These are phyloP conservation scores for Listronotus oregonensis DNA, from an alignment of 1,140 invertebrate species.

Conservation along the genomic window DNA sequence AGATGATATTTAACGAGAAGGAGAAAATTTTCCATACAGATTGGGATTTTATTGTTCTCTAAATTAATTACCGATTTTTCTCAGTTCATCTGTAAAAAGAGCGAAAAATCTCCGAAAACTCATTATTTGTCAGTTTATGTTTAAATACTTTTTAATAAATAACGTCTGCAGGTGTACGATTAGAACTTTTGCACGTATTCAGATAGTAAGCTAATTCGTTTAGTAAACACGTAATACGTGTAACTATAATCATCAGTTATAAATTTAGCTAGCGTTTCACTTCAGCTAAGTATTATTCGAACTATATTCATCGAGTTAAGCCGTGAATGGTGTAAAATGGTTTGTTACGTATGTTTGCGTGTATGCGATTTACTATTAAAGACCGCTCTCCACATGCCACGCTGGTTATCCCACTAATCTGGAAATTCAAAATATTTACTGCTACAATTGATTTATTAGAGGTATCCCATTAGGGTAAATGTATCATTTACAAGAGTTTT, in stretches of 20 bases:
- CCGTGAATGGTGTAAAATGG: slow-evolving; percentile 29
- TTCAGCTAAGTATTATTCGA: slow-evolving; percentile 15
- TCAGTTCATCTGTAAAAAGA: no score
- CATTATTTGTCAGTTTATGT: no score
- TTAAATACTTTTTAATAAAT: no score
- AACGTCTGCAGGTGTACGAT: no score
- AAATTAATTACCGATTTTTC: no score
- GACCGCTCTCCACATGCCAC: slow-evolving; percentile 27
- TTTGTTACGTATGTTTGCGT: slow-evolving; percentile 33
- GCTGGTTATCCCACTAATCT: slow-evolving; percentile 26
- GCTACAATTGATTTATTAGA: slow-evolving; percentile 30
- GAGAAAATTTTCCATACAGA: no score
- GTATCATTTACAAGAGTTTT: slow-evolving; percentile 13
- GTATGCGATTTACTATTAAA: slow-evolving; percentile 33
- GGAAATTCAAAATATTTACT: slow-evolving; percentile 34
- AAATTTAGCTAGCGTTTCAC: slow-evolving; percentile 18
- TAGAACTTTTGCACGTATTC: no score
- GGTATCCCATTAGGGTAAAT: slow-evolving; percentile 28
- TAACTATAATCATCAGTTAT: slow-evolving; percentile 24
- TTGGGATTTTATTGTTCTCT: no score
- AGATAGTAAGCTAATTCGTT: neutral
- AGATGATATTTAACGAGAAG: no score
- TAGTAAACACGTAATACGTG: slow-evolving; percentile 11
- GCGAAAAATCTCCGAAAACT: no score
- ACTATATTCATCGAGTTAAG: slow-evolving; percentile 26